Evolutionary conservation across 2,113 vertebrate species (phyloP).

Genomic region (Mixornis gularis): DNA sequence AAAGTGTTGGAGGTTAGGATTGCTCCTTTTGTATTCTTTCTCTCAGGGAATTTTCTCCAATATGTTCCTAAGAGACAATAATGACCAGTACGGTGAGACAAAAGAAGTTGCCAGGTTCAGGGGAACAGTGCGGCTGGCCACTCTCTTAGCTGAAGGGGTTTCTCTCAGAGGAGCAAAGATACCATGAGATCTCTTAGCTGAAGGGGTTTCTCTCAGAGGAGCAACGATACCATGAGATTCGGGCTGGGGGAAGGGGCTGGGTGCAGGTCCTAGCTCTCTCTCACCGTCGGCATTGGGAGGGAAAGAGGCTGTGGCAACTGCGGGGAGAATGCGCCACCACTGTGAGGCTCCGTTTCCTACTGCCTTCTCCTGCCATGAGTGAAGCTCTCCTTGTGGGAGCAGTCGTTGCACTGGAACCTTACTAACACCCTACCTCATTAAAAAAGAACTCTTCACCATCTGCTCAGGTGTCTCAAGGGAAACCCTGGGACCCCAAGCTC

Average conservation of each 20-base stretch:
- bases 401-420: accelerated
- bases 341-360: accelerated
- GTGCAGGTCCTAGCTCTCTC: accelerated
- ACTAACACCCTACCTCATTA: background rate
- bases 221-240: accelerated
- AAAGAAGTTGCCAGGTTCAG: background rate
- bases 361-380: accelerated
- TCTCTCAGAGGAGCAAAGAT: background rate
- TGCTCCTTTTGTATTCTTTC: background rate
- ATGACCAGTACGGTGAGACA: accelerated
- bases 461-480: accelerated
- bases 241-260: background rate
- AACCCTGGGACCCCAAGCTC: background rate
- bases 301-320: background rate
- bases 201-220: background rate
- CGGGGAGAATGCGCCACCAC: accelerated
- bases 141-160: background rate
- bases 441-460: background rate
- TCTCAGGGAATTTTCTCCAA: background rate
- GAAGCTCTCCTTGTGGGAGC: background rate
- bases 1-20: background rate
- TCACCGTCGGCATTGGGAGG: accelerated
- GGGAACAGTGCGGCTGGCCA: background rate
- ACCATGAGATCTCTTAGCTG: background rate
- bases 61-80: background rate